phyloP scores from a whole-genome alignment of 2,888 invertebrate species.

The Lepidonotus clava region DNA sequence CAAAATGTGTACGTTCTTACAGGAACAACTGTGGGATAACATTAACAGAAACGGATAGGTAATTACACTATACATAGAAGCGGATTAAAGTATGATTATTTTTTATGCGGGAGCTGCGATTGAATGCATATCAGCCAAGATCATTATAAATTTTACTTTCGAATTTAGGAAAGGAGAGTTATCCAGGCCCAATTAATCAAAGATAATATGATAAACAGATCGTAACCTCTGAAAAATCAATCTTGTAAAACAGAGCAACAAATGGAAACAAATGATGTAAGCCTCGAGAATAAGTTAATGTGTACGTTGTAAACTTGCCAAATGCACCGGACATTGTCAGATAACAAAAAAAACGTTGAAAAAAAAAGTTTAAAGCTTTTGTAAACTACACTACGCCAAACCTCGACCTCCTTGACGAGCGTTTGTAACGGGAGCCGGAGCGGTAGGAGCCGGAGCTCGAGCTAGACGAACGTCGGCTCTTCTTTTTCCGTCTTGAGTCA shows the following conservation, averaged over 20 bases:
- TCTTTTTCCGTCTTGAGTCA: constrained; percentile 26
- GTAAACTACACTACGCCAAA: constrained; percentile 49
- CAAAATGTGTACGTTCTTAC: no score
- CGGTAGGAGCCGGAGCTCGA: background rate
- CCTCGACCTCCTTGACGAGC: constrained; percentile 44
- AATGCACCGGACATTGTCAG: background rate
- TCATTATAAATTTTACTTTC: no score
- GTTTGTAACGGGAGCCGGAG: background rate
- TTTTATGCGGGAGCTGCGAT: no score
- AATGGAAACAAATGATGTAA: background rate
- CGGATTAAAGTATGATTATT: no score
- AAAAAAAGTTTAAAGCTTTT: background rate
- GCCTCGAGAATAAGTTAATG: background rate
- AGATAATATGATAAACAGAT: no score
- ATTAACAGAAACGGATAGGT: no score
- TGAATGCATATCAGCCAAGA: no score
- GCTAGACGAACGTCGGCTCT: constrained; percentile 17
- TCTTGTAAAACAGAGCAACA: background rate
- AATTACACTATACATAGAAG: no score
- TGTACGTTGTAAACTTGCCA: background rate
- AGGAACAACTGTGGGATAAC: no score
- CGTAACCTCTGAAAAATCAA: no score
- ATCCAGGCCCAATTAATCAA: no score
- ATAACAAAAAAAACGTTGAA: background rate
- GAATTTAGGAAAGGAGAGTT: no score